phyloP scores from a whole-genome alignment of 2,888 invertebrate genomes.

The Muschampia plurimacula region DNA sequence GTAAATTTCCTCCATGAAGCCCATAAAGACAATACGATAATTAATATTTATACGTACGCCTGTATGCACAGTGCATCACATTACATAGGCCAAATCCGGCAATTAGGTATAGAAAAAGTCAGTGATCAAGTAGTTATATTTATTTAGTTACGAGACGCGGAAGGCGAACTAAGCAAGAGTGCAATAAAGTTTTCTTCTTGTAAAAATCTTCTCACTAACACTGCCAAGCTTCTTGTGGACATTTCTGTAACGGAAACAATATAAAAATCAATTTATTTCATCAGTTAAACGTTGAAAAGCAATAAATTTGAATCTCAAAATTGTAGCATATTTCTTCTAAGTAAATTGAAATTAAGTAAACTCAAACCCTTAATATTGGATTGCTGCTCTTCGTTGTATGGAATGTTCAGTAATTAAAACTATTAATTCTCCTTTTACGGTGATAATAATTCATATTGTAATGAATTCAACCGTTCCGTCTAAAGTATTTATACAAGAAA shows the following conservation, averaged over 20 bases:
- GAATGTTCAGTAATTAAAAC: too few relatives aligned
- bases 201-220: conserved; percentile 49
- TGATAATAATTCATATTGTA: too few relatives aligned
- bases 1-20: conserved; percentile 15
- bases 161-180: conserved; percentile 6
- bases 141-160: conserved; percentile 32
- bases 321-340: too few relatives aligned
- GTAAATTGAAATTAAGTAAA: too few relatives aligned
- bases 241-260: conserved; percentile 66
- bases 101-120: conserved; percentile 35
- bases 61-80: conserved; percentile 30
- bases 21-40: conserved; percentile 24
- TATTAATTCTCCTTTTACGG: too few relatives aligned
- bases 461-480: too few relatives aligned
- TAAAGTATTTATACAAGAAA: too few relatives aligned
- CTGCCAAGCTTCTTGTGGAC: conserved; percentile 67
- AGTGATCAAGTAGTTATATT: conserved; percentile 29
- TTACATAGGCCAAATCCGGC: conserved; percentile 33
- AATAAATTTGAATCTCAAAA: too few relatives aligned
- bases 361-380: too few relatives aligned
- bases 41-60: conserved; percentile 26
- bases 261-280: neutral
- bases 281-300: too few relatives aligned
- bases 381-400: too few relatives aligned
- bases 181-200: neutral